These are phyloP conservation scores for Ormia ochracea DNA, from an alignment of 2,888 invertebrate genomes.

Conservation along the genomic window DNA sequence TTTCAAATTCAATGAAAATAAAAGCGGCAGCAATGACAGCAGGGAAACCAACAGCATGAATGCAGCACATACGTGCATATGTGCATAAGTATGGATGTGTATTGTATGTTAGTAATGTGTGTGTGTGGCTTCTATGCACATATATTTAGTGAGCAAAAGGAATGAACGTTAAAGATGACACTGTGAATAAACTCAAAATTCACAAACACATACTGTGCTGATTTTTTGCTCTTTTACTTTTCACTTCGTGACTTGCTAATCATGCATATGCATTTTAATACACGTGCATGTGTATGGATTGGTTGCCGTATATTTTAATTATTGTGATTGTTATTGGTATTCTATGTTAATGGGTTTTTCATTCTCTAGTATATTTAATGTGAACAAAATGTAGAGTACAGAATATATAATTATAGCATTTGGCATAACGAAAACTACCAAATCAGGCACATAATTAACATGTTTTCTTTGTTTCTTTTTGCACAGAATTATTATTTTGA, in stretches of 20 bases:
- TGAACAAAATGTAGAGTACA: neutral
- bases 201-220: neutral
- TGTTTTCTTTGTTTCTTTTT: too few species aligned
- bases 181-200: slow-evolving; percentile 19
- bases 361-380: neutral
- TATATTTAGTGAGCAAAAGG: neutral
- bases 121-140: too few species aligned
- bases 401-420: neutral
- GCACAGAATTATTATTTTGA: too few species aligned
- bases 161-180: slow-evolving; percentile 19
- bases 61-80: neutral
- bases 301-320: neutral
- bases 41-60: neutral
- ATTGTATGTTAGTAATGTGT: too few species aligned
- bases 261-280: too few species aligned
- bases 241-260: neutral
- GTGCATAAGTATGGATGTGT: neutral
- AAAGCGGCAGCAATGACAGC: slow-evolving; percentile 4
- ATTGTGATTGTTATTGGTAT: neutral
- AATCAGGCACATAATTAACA: too few species aligned
- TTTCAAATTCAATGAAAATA: slow-evolving; percentile 20
- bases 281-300: neutral
- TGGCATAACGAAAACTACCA: neutral
- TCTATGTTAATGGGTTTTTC: neutral
- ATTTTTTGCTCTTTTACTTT: neutral